Base-by-base conservation (phyloP, 2,113 vertebrate genomes). In the Semnopithecus entellus region DNA sequence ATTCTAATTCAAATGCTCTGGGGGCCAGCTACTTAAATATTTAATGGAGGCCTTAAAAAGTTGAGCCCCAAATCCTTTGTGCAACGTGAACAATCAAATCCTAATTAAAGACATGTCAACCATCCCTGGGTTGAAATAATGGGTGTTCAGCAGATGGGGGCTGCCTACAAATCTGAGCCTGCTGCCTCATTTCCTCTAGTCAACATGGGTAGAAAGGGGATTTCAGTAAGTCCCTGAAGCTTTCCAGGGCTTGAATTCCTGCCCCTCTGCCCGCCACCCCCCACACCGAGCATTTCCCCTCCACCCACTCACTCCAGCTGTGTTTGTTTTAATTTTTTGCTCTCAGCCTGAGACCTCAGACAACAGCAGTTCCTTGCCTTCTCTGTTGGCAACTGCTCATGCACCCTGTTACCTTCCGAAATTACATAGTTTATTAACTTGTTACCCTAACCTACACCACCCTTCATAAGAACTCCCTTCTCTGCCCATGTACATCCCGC, bases 1-100 rank as follows among this genome's bases (percentile, higher is more conserved):
- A 93, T 73, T 83, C 61, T 87, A 93, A 96, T 95, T 90, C 79
- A 95, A 94, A 96, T 93, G 66, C 86, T 95, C 93, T 25, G 38
- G 73, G 70, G 81, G 14, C 66, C 78, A 68, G 61, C 87, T 93
- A 40, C 91, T 92, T 96, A 95, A 97, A 96, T 97, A 97, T 97
- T 98, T 95, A 83, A 97, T 48, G 72, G 92, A 80, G 35, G 48
- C 75, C 85, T 59, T 18, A 16, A 40, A 89, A 78, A 61, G 45
- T 84, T 35, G 82, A 97, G 79, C 86, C 80, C 88, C 91, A 78
- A 88, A 94, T 94, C 48, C 43, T 93, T 92, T 59, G 35, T 94
- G 93, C 52, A 22, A 0, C 0, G 2, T 12, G 50, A 70, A 52
- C 1, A 1, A 88, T 30, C 86, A 86, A 83, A 48, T 43, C 73